Percentiles rank a stretch among this genome's conserved stretches.
These are phyloP conservation scores for Drosophila repletoides DNA, from an alignment of 1,140 invertebrate species.

Conservation along the genomic window DNA sequence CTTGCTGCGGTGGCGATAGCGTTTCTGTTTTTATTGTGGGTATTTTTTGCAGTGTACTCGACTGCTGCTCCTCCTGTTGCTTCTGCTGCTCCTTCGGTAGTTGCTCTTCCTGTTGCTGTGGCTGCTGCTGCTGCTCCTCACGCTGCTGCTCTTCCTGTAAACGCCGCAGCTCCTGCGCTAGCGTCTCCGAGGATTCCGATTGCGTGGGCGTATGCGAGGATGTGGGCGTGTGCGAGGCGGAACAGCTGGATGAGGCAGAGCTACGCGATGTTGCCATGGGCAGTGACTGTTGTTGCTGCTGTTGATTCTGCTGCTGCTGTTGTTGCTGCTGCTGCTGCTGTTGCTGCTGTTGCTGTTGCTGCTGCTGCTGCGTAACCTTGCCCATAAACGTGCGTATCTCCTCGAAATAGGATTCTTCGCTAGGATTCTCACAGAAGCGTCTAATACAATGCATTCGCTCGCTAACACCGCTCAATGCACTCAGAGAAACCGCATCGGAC, in stretches of 20 bases:
- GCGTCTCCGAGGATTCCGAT: constrained; percentile 41
- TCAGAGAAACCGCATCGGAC: constrained; percentile 88
- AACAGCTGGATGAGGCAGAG: constrained; percentile 60
- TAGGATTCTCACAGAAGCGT: constrained; percentile 79
- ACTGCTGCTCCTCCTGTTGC: not conserved
- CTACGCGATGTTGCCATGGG: constrained; percentile 58
- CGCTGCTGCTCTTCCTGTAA: constrained; percentile 31
- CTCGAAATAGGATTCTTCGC: constrained; percentile 94
- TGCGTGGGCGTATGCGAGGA: constrained; percentile 65
- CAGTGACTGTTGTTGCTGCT: constrained; percentile 51
- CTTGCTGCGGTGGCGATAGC: constrained; percentile 37
- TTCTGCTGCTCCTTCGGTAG: not conserved
- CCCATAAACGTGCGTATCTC: constrained; percentile 97
- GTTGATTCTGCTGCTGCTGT: constrained; percentile 38
- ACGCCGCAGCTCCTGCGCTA: constrained; percentile 40
- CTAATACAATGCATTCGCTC: constrained; percentile 83
- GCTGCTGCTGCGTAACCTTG: constrained; percentile 87
- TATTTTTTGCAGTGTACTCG: too few relatives aligned
- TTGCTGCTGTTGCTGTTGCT: constrained; percentile 62
- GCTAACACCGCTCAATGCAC: constrained; percentile 83
- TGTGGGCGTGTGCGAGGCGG: constrained; percentile 62
- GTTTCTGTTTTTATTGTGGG: constrained; percentile 10
- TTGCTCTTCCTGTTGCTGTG: constrained; percentile 28
- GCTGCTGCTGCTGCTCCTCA: constrained; percentile 3
- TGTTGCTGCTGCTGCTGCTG: constrained; percentile 39